Percentiles rank a stretch among this genome's conserved stretches.
Evolutionary conservation across 2,113 vertebrate genomes (phyloP).

Genomic region (Caretta caretta): DNA sequence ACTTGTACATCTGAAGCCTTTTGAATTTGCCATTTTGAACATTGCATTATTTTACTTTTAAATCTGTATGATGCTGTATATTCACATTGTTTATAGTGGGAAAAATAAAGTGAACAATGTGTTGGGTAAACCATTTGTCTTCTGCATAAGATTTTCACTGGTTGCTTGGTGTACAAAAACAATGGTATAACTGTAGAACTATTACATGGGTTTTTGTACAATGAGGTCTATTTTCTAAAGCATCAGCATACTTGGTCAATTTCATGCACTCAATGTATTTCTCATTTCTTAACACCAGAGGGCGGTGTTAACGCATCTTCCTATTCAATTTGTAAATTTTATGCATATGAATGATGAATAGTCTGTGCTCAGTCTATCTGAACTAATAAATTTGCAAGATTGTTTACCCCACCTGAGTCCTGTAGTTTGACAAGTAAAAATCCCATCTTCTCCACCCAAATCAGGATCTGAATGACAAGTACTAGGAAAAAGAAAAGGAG

Average conservation of each 20-base stretch:
- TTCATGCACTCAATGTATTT: neutral
- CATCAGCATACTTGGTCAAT: neutral
- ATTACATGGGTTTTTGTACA: neutral
- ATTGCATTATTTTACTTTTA: rapidly evolving
- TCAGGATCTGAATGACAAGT: neutral
- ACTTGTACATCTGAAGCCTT: neutral
- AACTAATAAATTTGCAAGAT: neutral
- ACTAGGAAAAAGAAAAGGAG: neutral
- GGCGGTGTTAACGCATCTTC: neutral
- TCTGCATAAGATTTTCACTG: neutral
- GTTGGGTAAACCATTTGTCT: neutral
- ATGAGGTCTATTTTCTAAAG: neutral
- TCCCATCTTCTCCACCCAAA: neutral
- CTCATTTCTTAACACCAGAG: neutral
- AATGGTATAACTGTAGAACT: no score
- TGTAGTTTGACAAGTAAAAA: neutral
- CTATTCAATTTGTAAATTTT: neutral
- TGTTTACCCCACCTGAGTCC: neutral
- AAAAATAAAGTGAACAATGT: rapidly evolving
- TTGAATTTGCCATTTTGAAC: neutral
- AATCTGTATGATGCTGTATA: rapidly evolving
- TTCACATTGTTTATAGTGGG: neutral
- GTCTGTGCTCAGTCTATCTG: neutral
- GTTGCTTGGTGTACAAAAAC: neutral
- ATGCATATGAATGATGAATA: neutral